Evolutionary conservation across 2,113 vertebrate species (phyloP).

Genomic region (Spheniscus mendiculus): DNA sequence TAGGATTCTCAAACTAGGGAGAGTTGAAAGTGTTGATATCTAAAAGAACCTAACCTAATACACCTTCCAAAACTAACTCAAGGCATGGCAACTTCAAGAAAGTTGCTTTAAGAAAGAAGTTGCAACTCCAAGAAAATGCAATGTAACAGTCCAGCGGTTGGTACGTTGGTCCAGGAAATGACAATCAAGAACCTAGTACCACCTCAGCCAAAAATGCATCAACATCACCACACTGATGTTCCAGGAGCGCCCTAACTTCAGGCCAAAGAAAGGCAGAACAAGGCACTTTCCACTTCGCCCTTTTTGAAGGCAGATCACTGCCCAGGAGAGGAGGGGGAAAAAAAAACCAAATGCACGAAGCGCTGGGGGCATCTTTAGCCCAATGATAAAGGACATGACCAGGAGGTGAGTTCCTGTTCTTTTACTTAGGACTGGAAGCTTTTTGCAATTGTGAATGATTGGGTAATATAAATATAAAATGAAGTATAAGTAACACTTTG

Average conservation of each 20-base stretch:
- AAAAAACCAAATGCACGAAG: too few relatives aligned
- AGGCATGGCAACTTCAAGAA: not conserved
- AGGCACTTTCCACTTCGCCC: too few relatives aligned
- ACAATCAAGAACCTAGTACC: not conserved
- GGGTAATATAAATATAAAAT: too few relatives aligned
- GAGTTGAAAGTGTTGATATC: not conserved
- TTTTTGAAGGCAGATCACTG: too few relatives aligned
- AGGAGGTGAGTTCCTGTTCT: too few relatives aligned
- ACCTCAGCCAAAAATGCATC: not conserved
- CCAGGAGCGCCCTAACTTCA: not conserved
- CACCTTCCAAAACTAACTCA: not conserved
- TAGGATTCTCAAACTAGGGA: not conserved
- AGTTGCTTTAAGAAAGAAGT: not conserved
- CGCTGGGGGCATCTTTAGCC: too few relatives aligned
- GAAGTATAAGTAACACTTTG: too few relatives aligned
- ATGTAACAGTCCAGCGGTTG: not conserved
- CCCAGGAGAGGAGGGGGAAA: too few relatives aligned
- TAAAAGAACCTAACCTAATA: not conserved
- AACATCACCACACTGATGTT: not conserved
- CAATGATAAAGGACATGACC: too few relatives aligned
- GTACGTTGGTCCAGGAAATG: not conserved
- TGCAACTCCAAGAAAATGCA: not conserved
- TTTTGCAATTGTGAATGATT: too few relatives aligned
- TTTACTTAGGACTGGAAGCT: too few relatives aligned
- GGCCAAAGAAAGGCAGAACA: too few relatives aligned